Evolutionary conservation across 92 coral and sea anemone genomes (phyloP), one percentile per base, ranked within the genome.

Genomic region (Metridium senile): DNA sequence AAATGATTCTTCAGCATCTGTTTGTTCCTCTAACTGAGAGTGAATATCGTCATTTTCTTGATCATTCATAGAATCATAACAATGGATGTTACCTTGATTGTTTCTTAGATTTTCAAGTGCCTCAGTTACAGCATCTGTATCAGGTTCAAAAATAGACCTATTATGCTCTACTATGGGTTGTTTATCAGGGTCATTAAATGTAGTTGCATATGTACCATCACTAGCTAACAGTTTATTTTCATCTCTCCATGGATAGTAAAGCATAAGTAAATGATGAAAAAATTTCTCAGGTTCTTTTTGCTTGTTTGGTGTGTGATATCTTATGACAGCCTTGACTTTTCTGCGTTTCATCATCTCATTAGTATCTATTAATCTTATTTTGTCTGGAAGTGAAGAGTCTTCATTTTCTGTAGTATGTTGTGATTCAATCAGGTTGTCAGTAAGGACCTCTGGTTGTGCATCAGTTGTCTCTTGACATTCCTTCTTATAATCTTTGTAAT

Each of bases 181-280:
- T 16, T 78, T 78, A 10, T 45, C 78, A 31, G 77, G 82, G 30
- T 83, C 76, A 74, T 53, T 65, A 16, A 78, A 83, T 67, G 78
- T 87, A 26, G 82, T 65, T 81, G 61, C 52, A 62, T 85, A 89
- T 6, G 87, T 81, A 63, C 75, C 77, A 21, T 85, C 87, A 25
- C 20, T 25, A n/a, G 77, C 88, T 20, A 86, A 21, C 11, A 89
- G 82, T 1, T 66, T 33, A 56, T 32, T 67, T 58, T 85, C 89
- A 26, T 81, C 33, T 34, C 89, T 64, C 89, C 89, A 85, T 72
- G 89, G 89, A 62, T 45, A 79, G 22, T 79, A 88, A 1, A 84
- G 74, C 82, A 79, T 82, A 9, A 78, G 86, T n/a, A 84, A 72
- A 80, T 84, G 93, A 59, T 88, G 88, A 26, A 79, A 83, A 79